Conservation (phyloP, 2,113 vertebrate genomes). For the Protobothrops flavoviridis region DNA sequence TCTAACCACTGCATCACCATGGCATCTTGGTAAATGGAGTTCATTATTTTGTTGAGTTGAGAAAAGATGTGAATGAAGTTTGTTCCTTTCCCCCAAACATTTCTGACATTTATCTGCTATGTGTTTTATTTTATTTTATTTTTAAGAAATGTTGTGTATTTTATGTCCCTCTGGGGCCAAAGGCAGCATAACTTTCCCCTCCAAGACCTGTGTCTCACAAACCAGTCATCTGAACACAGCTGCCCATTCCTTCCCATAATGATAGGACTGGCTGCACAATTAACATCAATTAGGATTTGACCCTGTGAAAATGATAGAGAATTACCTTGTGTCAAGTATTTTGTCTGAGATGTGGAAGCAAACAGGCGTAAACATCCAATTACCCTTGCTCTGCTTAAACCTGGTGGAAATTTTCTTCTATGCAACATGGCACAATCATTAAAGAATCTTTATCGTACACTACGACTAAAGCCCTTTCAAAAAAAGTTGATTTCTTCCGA, state of each 20-base stretch:
- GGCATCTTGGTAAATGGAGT: background rate
- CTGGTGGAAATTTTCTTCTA: background rate
- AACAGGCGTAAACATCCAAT: background rate
- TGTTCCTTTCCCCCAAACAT: background rate
- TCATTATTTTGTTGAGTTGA: background rate
- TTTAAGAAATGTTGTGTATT: background rate
- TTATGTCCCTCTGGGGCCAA: background rate
- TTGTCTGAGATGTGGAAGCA: background rate
- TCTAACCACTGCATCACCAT: too few relatives aligned
- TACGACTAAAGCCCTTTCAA: background rate
- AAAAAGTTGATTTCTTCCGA: background rate
- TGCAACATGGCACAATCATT: background rate
- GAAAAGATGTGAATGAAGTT: background rate
- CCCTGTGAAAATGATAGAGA: background rate
- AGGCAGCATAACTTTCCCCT: background rate
- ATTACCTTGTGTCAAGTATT: background rate
- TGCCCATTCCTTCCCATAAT: background rate
- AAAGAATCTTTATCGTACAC: background rate
- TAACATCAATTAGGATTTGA: background rate
- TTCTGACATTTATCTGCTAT: background rate
- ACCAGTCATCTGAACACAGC: background rate
- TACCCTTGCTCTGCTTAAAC: background rate
- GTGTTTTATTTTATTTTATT: background rate
- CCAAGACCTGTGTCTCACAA: background rate
- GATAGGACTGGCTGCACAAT: background rate